phyloP scores from a whole-genome alignment of 1,140 invertebrate genomes.

The Dreissena rostriformis region DNA sequence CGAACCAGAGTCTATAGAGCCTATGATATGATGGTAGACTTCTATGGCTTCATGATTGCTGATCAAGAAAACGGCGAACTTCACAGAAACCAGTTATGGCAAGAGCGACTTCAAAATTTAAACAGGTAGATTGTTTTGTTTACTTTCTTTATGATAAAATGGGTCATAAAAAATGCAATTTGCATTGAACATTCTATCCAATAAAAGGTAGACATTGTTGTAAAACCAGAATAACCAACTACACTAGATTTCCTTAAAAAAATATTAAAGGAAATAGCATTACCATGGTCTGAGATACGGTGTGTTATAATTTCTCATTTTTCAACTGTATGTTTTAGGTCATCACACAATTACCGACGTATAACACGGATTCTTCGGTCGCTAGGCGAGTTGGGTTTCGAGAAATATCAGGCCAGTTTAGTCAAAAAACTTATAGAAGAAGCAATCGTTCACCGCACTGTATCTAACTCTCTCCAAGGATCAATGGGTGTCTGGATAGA shows the following conservation, averaged over 20 bases:
- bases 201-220: no score
- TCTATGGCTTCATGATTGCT: constrained; percentile 76
- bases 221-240: no score
- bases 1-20: no score
- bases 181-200: no score
- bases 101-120: constrained; percentile 69
- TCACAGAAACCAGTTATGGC: constrained; percentile 63
- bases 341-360: constrained; percentile 26
- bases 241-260: no score
- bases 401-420: constrained; percentile 12
- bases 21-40: constrained; percentile 74
- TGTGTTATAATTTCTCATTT: background rate
- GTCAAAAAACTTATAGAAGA: constrained; percentile 25
- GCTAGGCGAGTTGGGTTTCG: constrained; percentile 24
- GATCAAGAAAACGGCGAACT: constrained; percentile 66
- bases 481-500: constrained; percentile 22
- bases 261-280: no score
- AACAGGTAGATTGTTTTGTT: constrained; percentile 65
- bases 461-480: background rate
- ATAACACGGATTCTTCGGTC: constrained; percentile 31
- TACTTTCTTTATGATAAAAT: background rate
- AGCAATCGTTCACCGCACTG: background rate
- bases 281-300: background rate
- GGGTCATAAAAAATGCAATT: background rate
- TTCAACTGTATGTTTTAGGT: constrained; percentile 13